phyloP scores from a whole-genome alignment of 2,797 vertebrate species.

The Danio choprae region DNA sequence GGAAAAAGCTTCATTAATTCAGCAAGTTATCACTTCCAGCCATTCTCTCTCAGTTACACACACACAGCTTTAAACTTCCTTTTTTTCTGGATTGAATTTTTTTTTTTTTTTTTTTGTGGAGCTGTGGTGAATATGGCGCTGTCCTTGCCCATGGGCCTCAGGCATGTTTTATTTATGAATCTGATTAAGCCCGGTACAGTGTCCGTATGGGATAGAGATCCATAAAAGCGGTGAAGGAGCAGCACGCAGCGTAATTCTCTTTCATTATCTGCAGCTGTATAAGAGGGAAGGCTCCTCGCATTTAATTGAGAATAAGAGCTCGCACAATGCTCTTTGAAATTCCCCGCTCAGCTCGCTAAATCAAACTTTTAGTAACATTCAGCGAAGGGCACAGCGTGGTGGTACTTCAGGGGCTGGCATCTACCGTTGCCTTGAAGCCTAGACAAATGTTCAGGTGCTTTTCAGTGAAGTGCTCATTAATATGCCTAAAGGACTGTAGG shows the following conservation, averaged over 20 bases:
- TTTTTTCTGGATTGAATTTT: constrained; percentile 53
- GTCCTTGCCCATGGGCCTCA: constrained; percentile 61
- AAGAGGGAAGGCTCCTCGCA: constrained; percentile 61
- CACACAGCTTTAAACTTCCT: neutral
- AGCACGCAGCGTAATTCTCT: constrained; percentile 66
- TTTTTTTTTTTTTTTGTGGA: constrained; percentile 16
- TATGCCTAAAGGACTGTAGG: constrained; percentile 36
- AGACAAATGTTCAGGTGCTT: constrained; percentile 35
- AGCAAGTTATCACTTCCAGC: constrained; percentile 19
- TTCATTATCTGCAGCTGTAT: constrained; percentile 55
- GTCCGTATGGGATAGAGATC: constrained; percentile 67
- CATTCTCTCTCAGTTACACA: constrained; percentile 12
- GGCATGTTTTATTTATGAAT: constrained; percentile 77
- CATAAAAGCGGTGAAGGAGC: constrained; percentile 68
- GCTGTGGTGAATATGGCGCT: constrained; percentile 61
- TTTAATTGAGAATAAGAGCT: constrained; percentile 70
- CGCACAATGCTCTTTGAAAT: constrained; percentile 58
- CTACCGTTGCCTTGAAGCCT: constrained; percentile 17
- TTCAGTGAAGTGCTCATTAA: constrained; percentile 45
- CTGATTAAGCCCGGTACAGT: constrained; percentile 72
- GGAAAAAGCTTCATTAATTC: constrained; percentile 44
- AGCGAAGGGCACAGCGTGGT: constrained; percentile 42
- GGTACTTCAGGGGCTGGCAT: constrained; percentile 47
- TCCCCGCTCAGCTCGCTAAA: constrained; percentile 61
- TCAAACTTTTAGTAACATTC: constrained; percentile 62